These are phyloP conservation scores for Pentamera pediparva DNA, from an alignment of 53 echinoderm and acorn worm species.

Conservation along the genomic window DNA sequence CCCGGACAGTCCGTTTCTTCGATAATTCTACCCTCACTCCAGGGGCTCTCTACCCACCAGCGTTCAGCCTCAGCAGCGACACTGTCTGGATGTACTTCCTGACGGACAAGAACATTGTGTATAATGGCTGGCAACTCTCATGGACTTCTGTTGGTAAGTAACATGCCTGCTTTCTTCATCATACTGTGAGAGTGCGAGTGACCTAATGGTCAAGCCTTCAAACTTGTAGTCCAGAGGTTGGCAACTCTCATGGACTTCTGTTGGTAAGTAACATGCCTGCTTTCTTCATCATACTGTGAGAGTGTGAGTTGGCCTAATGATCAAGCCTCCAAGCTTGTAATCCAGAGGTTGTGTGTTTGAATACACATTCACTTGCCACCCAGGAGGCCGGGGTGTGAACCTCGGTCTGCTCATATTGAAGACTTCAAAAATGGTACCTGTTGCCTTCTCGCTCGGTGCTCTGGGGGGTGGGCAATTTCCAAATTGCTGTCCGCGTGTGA, in stretches of 20 bases:
- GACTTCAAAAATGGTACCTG: too few species aligned
- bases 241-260: conserved; percentile 46
- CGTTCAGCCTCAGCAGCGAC: conserved; percentile 44
- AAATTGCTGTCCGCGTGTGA: too few species aligned
- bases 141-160: conserved; percentile 41
- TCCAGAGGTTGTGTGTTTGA: conserved; percentile 55
- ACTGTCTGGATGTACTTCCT: conserved; percentile 70
- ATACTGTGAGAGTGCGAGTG: background rate
- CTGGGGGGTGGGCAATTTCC: too few species aligned
- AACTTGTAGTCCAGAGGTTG: conserved; percentile 61
- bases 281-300: background rate
- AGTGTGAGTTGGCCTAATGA: too few species aligned
- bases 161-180: background rate
- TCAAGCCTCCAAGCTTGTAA: too few species aligned
- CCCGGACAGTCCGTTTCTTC: background rate
- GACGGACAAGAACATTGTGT: conserved; percentile 73
- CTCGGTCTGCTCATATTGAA: too few species aligned
- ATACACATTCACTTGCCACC: too few species aligned
- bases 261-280: background rate
- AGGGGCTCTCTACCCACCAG: conserved; percentile 5
- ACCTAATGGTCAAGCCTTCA: too few species aligned
- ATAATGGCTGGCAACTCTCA: conserved; percentile 46
- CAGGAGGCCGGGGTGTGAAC: too few species aligned
- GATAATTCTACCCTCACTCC: conserved; percentile 18
- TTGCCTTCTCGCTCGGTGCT: too few species aligned